Conservation (phyloP, 2,888 invertebrate genomes). For the Agrotis segetum region DNA sequence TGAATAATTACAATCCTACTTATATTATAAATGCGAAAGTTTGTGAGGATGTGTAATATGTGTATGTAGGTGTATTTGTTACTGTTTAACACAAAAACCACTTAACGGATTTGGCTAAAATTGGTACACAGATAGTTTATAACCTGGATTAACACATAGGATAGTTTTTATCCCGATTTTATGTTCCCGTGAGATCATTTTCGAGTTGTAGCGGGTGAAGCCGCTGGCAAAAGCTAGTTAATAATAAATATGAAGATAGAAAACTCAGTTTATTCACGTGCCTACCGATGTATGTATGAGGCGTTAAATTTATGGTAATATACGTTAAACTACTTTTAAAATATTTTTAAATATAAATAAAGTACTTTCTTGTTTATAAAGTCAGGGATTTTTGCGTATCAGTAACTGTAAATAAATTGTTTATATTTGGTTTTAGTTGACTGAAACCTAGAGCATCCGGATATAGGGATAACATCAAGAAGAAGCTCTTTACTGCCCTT, state of each 20-base stretch:
- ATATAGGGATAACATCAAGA: slow-evolving; percentile 4
- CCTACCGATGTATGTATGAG: background rate
- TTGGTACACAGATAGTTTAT: too few relatives aligned
- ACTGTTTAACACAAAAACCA: too few relatives aligned
- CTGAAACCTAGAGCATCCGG: background rate
- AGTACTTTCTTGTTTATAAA: slow-evolving; percentile 2
- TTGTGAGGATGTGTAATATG: too few relatives aligned
- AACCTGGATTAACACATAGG: too few relatives aligned
- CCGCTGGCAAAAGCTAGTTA: too few relatives aligned
- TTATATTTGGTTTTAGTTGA: background rate
- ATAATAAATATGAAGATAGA: background rate
- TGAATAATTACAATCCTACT: background rate
- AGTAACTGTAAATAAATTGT: background rate
- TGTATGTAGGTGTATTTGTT: too few relatives aligned
- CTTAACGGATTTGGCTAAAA: too few relatives aligned
- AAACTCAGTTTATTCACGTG: background rate
- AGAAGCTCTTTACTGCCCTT: slow-evolving; percentile 24
- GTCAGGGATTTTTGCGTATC: background rate
- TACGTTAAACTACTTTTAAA: background rate
- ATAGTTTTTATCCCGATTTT: too few relatives aligned
- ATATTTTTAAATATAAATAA: slow-evolving; percentile 1
- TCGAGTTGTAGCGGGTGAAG: too few relatives aligned
- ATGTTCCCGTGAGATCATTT: too few relatives aligned
- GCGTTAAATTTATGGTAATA: background rate
- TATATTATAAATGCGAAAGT: too few relatives aligned